These are phyloP conservation scores for Phrynocephalus vlangalii DNA, from an alignment of 2,797 vertebrate species.

Conservation along the genomic window DNA sequence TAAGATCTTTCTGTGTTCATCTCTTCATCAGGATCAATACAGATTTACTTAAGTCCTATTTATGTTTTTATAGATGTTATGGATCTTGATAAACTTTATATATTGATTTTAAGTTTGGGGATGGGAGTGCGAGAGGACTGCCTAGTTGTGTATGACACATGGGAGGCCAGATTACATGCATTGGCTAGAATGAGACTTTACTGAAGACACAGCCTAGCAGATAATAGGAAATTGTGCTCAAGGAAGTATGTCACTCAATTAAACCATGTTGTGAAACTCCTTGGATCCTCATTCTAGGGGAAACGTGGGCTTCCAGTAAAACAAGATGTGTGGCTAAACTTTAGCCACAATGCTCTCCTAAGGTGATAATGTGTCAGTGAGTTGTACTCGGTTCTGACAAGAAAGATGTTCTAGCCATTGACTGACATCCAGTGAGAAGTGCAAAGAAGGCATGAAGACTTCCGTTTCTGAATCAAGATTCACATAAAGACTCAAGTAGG, in stretches of 20 bases:
- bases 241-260: too few species aligned
- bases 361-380: background rate
- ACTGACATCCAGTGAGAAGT: background rate
- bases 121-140: background rate
- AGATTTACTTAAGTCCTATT: conserved; percentile 36
- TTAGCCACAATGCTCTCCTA: too few species aligned
- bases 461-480: background rate
- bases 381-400: background rate
- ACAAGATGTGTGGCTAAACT: too few species aligned
- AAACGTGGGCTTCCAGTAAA: too few species aligned
- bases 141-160: too few species aligned
- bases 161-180: too few species aligned
- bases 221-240: too few species aligned
- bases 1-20: conserved; percentile 55
- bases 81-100: conserved; percentile 38
- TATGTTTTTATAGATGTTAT: conserved; percentile 27
- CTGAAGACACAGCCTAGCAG: too few species aligned
- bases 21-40: conserved; percentile 55
- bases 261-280: too few species aligned
- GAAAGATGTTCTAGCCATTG: background rate
- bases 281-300: too few species aligned
- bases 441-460: background rate
- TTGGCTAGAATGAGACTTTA: too few species aligned
- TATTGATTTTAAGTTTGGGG: conserved; percentile 9
- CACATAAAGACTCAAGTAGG: background rate